Base-by-base conservation (phyloP, 2,888 invertebrate species). In the Caradrina kadenii region DNA sequence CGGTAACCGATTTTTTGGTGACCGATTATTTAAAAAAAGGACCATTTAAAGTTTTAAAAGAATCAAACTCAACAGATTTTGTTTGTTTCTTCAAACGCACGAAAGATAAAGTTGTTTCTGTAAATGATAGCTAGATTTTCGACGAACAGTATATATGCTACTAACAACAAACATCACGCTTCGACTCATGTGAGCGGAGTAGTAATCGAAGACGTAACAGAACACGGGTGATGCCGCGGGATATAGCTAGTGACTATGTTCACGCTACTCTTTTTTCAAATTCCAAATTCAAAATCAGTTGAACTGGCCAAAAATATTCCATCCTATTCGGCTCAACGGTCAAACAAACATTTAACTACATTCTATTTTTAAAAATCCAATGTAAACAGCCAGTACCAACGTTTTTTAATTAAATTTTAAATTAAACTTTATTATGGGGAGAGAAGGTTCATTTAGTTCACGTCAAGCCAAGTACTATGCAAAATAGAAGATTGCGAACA, bases 361-460 rank as follows among this genome's bases (percentile, higher is more conserved):
- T 68, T 67, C 80, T 67, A 63, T 63, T 67, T 76, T 67, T 31
- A 49, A 66, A 73, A 45, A 63, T 39, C 60, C 10, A 35, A 60
- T 49, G 42, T 53, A 58, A 79, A 60, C 74, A 8, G 19, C 52
- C 26, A 45, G 31, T 50, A 35, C 35, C 35, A 8, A 21, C 52
- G 42, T 56, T 64, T 31, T 50, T 67, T 81, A 74, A 85, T 84
- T 84, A 84, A 73, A 82, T 76, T 85, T 84, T 76, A 84, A 84
- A 86, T 84, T 79, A 73, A 80, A 75, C 63, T 80, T 79, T 71
- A 58, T 78, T 71, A 71, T 61, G 60, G 42, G 35, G 11, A 17
- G 49, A 26, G 45, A 66, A 66, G 64, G 54, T 68, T 72, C 63
- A 75, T 82, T 81, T 69, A 68, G 60, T 66, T 61, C 59, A 64